phyloP scores from a whole-genome alignment of 2,888 invertebrate species.

The Uloborus plumipes region DNA sequence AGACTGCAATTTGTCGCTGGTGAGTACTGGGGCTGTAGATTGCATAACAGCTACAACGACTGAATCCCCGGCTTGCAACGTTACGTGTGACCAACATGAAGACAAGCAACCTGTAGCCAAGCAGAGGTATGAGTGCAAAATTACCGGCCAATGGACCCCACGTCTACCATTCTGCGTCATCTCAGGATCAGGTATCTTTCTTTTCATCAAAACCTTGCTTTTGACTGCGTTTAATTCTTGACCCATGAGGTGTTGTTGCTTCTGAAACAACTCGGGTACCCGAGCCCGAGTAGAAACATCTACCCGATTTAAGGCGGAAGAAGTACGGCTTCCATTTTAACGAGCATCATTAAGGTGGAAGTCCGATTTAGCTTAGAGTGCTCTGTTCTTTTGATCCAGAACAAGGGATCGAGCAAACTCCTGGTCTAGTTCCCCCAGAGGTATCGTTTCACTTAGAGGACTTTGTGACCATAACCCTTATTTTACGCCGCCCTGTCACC shows the following conservation, averaged over 20 bases:
- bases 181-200: constrained; percentile 24
- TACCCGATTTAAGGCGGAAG: too few species aligned
- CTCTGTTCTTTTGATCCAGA: too few species aligned
- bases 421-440: too few species aligned
- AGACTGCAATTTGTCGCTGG: constrained; percentile 27
- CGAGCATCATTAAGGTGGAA: too few species aligned
- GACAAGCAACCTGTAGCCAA: constrained; percentile 9
- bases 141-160: constrained; percentile 10
- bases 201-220: background rate
- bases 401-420: too few species aligned
- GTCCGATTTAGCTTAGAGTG: too few species aligned
- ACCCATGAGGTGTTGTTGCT: background rate
- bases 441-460: too few species aligned
- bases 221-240: background rate
- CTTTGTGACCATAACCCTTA: too few species aligned
- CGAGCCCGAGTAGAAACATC: too few species aligned
- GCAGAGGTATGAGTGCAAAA: constrained; percentile 13
- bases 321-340: too few species aligned
- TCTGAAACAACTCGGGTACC: too few species aligned
- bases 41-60: constrained; percentile 29
- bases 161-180: constrained; percentile 26
- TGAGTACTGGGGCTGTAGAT: constrained; percentile 17
- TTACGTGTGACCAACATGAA: constrained; percentile 22
- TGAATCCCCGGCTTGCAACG: constrained; percentile 9
- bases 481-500: too few species aligned